A percentile compares a stretch with the other conserved stretches of the same genome.
These are phyloP conservation scores for Butorides virescens DNA, from an alignment of 2,113 vertebrate genomes.

Conservation along the genomic window DNA sequence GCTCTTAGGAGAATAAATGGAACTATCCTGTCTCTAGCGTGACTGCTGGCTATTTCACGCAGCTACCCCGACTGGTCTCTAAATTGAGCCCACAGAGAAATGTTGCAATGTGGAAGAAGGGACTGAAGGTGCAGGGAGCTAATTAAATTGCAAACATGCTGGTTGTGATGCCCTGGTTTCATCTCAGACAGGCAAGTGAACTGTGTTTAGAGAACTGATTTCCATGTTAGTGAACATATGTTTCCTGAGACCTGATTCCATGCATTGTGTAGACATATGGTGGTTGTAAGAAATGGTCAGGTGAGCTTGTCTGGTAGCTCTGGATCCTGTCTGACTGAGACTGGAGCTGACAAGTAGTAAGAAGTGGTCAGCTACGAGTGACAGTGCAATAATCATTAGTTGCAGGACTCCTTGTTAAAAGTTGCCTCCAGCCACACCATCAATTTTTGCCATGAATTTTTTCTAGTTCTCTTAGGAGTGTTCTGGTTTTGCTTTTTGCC, in stretches of 20 bases:
- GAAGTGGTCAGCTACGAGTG: not conserved
- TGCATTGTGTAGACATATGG: not conserved
- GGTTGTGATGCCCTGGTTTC: not conserved
- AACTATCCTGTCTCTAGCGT: not conserved
- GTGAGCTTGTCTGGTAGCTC: not conserved
- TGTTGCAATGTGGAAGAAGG: not conserved
- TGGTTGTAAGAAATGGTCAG: not conserved
- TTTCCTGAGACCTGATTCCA: not conserved
- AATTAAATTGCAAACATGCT: constrained; percentile 19
- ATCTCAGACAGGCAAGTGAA: not conserved
- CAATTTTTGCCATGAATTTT: not conserved
- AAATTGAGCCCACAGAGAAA: constrained; percentile 34
- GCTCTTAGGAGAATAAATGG: constrained; percentile 29
- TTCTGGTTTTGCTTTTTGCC: not conserved
- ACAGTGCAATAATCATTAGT: not conserved
- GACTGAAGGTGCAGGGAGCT: not conserved
- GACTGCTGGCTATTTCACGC: constrained; percentile 33
- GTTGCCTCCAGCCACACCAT: not conserved
- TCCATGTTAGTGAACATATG: not conserved
- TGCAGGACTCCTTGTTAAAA: not conserved
- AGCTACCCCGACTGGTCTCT: not conserved
- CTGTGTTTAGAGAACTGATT: not conserved
- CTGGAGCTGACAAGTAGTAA: not conserved
- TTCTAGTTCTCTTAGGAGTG: not conserved
- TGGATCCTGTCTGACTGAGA: not conserved